Evolutionary conservation across 2,888 invertebrate genomes (phyloP), one percentile per base, ranked within the genome.

Genomic region (Megaustenia siamemsis): DNA sequence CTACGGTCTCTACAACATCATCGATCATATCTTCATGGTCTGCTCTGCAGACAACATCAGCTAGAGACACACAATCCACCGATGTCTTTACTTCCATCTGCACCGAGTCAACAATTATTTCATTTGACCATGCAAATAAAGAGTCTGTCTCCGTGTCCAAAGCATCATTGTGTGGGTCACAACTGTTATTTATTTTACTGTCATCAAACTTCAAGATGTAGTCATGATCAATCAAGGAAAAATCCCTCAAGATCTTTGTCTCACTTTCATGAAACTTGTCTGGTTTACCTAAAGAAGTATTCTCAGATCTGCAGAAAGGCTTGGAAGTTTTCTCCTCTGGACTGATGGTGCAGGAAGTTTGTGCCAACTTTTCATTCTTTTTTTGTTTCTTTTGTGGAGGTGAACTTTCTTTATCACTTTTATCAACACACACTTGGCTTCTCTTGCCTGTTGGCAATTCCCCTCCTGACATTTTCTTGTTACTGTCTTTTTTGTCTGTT

Each of bases 191-290:
- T 21, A 45, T 80, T 10, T 28, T 24, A 56, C 40, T 56, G 12
- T 15, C 35, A 6, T 69, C 40, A 63, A 6, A 43, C 53, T 21
- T 43, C 1, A 56, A 43, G 43, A 73, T 49, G 43, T 82, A 82
- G 40, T 82, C 82, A 66, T 82, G 82, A 49, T 82, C 82, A 5
- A 79, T 49, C 49, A 81, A n/a, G 32, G 53, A 69, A 32, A 40
- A 12, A 15, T 53, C 18, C 8, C 12, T 21, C 21, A 49, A 18
- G 5, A 32, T 2, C 35, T 32, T 15, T 32, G 45, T 28, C 45
- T 32, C 32, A 10, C 21, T 45, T n/a, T 40, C 60, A 15, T 32
- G n/a, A n/a, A n/a, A n/a, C 8, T 73, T 40, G 21, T 43, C 8
- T 40, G 24, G 60, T 2, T 63, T n/a, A 49, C 24, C n/a, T 49